Conservation (phyloP, 1,140 invertebrate genomes). For the Pollicipes pollicipes region DNA sequence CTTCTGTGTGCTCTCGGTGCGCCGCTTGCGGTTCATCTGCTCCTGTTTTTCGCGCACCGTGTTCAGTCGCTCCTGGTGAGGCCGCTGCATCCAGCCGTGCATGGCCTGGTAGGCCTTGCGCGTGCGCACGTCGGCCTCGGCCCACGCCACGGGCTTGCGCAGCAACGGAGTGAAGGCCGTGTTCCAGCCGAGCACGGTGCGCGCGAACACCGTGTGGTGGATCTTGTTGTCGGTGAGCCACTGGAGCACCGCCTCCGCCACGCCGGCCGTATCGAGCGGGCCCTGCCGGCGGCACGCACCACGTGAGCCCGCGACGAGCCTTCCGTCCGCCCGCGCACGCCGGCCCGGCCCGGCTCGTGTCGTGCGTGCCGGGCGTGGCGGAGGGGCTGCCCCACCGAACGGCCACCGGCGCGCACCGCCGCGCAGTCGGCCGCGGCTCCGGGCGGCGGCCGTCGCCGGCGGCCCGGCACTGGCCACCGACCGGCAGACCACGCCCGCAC, state of each 20-base stretch:
- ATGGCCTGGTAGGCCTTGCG: not conserved
- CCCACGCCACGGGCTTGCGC: not conserved
- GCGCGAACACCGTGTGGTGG: slow-evolving; percentile 5
- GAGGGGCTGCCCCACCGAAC: too few species aligned
- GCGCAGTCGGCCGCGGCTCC: too few species aligned
- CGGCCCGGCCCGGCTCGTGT: too few species aligned
- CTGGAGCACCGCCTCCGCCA: not conserved
- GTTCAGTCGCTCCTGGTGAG: not conserved
- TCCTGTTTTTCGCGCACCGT: not conserved
- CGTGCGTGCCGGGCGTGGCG: too few species aligned
- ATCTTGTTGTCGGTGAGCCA: slow-evolving; percentile 5
- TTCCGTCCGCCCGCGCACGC: not conserved
- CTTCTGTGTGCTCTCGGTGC: not conserved
- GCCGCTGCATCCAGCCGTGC: not conserved
- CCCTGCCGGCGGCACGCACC: not conserved
- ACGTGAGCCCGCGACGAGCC: slow-evolving; percentile 4
- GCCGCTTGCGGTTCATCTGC: slow-evolving; percentile 1
- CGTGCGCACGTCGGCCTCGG: not conserved
- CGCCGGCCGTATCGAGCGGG: not conserved
- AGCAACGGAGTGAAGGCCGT: not conserved
- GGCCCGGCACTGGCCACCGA: too few species aligned
- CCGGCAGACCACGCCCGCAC: too few species aligned
- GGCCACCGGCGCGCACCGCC: too few species aligned
- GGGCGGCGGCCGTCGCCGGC: too few species aligned
- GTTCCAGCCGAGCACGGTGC: slow-evolving; percentile 4